Base-by-base conservation (phyloP, 1,140 invertebrate species). In the Anadara kagoshimensis region DNA sequence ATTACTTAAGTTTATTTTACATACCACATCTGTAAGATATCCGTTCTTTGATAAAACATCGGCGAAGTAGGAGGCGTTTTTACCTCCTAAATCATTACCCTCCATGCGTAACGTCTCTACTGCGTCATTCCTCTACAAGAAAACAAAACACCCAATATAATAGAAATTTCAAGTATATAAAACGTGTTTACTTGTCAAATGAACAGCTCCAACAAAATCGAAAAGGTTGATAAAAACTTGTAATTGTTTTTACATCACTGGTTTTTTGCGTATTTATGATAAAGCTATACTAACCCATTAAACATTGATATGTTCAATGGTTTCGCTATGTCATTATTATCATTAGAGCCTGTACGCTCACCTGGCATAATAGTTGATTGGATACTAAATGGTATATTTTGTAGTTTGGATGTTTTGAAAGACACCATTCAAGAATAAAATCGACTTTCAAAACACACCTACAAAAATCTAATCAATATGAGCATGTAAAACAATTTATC, bases 21-120 rank as follows among this genome's bases (percentile, higher is more conserved):
- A 76, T 62, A 85, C 84, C 64, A 84, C 53, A 44, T 84, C 78
- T 43, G 78, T 78, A n/a, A 86, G 65, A 61, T 80, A 84, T n/a
- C 78, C 73, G 69, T 85, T 84, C 49, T 47, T 45, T 1, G 67
- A 24, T 18, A 75, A 44, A 12, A 71, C 73, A 43, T 75, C 73
- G n/a, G 62, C 53, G 61, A 75, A 41, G 56, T 67, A 75, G 22
- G 47, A 62, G 10, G 67, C 67, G 45, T 68, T 68, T 45, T 14
- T 26, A 5, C 73, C 68, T 24, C 67, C 51, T 14, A 75, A 20
- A 1, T 69, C 36, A 56, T 75, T 75, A 18, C 68, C 57, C 7
- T 75, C 67, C 24, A 75, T 56, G 10, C 51, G 36, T 18, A 75
- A 20, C 7, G 56, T 75, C 41, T 75, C 73, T 24, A 75, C 62